Evolutionary conservation across 2,113 vertebrate genomes (phyloP).

Genomic region (Apodemus speciosus): DNA sequence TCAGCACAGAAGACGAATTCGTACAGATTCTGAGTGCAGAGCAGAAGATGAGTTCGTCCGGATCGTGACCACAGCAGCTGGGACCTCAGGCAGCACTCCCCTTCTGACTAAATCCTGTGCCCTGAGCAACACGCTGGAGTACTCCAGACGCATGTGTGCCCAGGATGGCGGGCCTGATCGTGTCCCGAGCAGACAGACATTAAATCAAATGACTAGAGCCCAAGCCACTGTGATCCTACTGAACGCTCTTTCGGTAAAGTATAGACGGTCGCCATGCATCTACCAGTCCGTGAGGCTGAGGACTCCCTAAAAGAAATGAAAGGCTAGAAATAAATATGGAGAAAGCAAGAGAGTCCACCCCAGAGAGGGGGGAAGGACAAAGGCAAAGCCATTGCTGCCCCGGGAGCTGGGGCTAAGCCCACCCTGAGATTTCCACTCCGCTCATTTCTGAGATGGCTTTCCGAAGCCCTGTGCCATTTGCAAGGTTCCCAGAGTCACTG

Average conservation of each 20-base stretch:
- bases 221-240: neutral
- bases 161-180: neutral
- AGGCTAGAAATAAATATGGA: neutral
- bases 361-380: neutral
- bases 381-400: neutral
- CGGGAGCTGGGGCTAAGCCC: neutral
- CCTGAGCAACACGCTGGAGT: neutral
- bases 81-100: fast-evolving
- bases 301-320: neutral
- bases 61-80: neutral
- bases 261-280: neutral
- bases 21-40: neutral
- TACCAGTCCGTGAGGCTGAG: neutral
- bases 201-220: neutral
- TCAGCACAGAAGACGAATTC: neutral
- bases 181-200: neutral
- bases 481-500: neutral
- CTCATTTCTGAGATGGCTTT: neutral
- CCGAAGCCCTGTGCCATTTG: neutral
- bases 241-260: neutral
- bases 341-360: neutral
- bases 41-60: neutral
- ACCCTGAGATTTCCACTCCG: neutral
- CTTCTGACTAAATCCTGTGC: neutral
- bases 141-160: neutral